phyloP scores from a whole-genome alignment of 2,888 invertebrate species.

The Hypselothyrea guttata region DNA sequence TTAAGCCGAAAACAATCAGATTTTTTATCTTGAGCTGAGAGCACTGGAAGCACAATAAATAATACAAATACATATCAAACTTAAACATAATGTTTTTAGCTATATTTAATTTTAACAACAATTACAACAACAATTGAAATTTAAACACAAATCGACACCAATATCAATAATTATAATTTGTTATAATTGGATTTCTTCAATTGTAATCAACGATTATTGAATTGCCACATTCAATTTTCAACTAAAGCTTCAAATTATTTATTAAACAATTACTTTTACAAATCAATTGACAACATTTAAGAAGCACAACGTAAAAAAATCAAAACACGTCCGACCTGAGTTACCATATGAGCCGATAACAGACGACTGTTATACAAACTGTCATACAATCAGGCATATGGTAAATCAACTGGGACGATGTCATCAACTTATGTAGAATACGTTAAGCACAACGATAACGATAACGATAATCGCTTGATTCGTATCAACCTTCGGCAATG shows the following conservation, averaged over 20 bases:
- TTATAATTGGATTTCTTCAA: constrained; percentile 2
- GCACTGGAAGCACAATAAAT: no score
- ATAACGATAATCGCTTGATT: constrained; percentile 46
- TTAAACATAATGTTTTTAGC: no score
- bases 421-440: constrained; percentile 56
- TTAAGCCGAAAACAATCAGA: no score
- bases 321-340: constrained; percentile 13
- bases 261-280: constrained; percentile 30
- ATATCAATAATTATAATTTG: constrained; percentile 19
- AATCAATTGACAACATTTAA: constrained; percentile 38
- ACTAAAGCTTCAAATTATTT: constrained; percentile 6
- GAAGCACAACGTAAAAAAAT: constrained; percentile 19
- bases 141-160: constrained; percentile 51
- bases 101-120: constrained; percentile 40
- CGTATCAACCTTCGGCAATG: constrained; percentile 35
- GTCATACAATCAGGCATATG: no score
- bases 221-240: constrained; percentile 24
- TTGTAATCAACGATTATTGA: no score
- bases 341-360: constrained; percentile 15
- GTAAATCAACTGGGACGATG: constrained; percentile 33
- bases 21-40: no score
- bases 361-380: constrained; percentile 4
- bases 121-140: constrained; percentile 62
- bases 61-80: constrained; percentile 11
- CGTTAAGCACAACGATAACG: constrained; percentile 65